Evolutionary conservation across 2,888 invertebrate species (phyloP).

Genomic region (Belgica antarctica): DNA sequence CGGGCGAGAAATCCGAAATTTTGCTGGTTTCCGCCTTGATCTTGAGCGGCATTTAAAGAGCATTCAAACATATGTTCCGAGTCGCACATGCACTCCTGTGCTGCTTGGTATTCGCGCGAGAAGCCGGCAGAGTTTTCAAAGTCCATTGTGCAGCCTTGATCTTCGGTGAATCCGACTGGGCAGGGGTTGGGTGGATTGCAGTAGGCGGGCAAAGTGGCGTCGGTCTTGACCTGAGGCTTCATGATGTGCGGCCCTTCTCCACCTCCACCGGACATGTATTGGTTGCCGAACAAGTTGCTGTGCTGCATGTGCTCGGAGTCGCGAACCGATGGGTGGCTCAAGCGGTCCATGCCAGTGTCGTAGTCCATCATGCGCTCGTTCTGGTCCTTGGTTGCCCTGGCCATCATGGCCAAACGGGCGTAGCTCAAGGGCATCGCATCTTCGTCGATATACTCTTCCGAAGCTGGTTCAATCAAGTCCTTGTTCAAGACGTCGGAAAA

Average conservation of each 20-base stretch:
- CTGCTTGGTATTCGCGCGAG: slow-evolving; percentile 87
- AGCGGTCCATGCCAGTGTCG: slow-evolving; percentile 64
- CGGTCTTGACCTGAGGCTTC: slow-evolving; percentile 74
- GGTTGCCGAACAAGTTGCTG: slow-evolving; percentile 69
- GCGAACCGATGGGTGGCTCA: slow-evolving; percentile 74
- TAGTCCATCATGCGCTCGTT: slow-evolving; percentile 69
- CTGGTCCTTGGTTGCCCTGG: slow-evolving; percentile 60
- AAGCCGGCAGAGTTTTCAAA: slow-evolving; percentile 95
- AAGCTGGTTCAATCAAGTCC: slow-evolving; percentile 65
- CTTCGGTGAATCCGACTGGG: slow-evolving; percentile 84
- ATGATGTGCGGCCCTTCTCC: slow-evolving; percentile 64
- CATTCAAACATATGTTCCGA: slow-evolving; percentile 97
- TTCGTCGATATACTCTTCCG: slow-evolving; percentile 56
- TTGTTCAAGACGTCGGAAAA: slow-evolving; percentile 72
- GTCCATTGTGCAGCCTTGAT: slow-evolving; percentile 83
- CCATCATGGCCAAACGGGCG: slow-evolving; percentile 51
- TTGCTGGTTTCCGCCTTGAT: slow-evolving; percentile 48
- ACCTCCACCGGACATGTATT: slow-evolving; percentile 72
- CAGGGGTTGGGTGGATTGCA: slow-evolving; percentile 99
- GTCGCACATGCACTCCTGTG: slow-evolving; percentile 96
- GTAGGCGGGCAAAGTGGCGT: slow-evolving; percentile 91
- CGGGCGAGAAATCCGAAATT: slow-evolving; percentile 64
- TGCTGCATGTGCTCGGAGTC: slow-evolving; percentile 87
- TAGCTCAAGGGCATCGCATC: slow-evolving; percentile 49
- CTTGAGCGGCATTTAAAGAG: slow-evolving; percentile 56